These are phyloP conservation scores for Cardiocondyla obscurior DNA, from an alignment of 1,140 invertebrate species.

Conservation along the genomic window DNA sequence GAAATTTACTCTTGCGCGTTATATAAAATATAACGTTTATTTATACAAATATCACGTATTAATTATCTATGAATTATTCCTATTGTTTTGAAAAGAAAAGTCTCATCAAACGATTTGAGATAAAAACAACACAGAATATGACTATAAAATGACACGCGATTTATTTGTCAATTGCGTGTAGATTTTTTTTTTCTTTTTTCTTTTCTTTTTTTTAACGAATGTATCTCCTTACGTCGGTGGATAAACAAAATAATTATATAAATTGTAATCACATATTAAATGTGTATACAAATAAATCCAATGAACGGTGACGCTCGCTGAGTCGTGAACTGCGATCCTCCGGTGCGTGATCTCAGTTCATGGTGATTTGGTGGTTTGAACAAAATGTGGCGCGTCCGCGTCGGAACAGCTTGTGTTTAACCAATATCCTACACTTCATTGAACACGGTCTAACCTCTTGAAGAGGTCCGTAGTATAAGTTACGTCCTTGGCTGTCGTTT, in stretches of 20 bases:
- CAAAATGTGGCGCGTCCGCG: slow-evolving; percentile 9
- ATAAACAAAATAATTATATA: neutral
- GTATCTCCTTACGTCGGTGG: too few relatives aligned
- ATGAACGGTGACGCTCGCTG: neutral
- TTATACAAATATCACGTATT: neutral
- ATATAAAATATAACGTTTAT: neutral
- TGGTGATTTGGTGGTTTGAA: neutral
- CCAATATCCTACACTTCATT: slow-evolving; percentile 37
- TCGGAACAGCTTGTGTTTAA: slow-evolving; percentile 18
- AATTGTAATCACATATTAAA: neutral
- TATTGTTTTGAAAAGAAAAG: neutral
- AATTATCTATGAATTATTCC: neutral
- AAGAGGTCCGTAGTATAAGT: slow-evolving; percentile 42
- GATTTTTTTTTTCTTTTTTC: neutral
- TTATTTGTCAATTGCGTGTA: neutral
- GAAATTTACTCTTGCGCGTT: neutral
- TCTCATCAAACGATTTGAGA: neutral
- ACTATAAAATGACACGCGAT: neutral
- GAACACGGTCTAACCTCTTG: slow-evolving; percentile 31
- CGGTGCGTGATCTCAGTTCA: neutral
- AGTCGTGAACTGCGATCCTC: neutral
- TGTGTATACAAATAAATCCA: too few relatives aligned
- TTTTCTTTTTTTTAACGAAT: too few relatives aligned
- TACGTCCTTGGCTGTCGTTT: slow-evolving; percentile 31
- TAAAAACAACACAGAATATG: slow-evolving; percentile 33